phyloP scores from a whole-genome alignment of 2,797 vertebrate genomes.

The Varecia variegata region DNA sequence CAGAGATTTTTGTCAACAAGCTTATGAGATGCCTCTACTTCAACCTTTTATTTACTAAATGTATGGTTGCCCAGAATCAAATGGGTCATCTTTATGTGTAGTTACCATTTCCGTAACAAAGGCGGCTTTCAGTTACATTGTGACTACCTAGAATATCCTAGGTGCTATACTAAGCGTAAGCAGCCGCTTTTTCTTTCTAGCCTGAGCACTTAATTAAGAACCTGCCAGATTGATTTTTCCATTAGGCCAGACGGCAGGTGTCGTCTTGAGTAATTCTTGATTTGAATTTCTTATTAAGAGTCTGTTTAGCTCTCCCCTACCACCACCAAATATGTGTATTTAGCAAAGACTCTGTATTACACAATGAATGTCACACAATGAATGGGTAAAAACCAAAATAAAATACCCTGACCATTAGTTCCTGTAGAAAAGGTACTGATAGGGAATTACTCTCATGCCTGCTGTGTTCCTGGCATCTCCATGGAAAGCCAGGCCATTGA shows the following conservation, averaged over 20 bases:
- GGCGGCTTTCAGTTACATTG: background rate
- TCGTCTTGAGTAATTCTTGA: slow-evolving; percentile 50
- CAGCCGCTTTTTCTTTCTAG: background rate
- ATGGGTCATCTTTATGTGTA: background rate
- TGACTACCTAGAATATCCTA: background rate
- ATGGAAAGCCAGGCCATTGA: background rate
- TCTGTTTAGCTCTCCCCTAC: background rate
- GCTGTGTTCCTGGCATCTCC: background rate
- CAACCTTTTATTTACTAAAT: slow-evolving; percentile 21
- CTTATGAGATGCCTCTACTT: background rate
- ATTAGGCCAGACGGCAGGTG: slow-evolving; percentile 61
- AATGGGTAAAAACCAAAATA: slow-evolving; percentile 13
- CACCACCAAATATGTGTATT: slow-evolving; percentile 28
- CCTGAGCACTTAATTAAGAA: slow-evolving; percentile 57
- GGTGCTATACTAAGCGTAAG: background rate
- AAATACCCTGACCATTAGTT: background rate
- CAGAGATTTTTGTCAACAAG: background rate
- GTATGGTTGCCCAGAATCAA: background rate
- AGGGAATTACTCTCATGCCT: background rate
- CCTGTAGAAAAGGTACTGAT: background rate
- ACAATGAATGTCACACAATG: background rate
- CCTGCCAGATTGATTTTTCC: slow-evolving; percentile 63
- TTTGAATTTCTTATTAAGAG: slow-evolving; percentile 66
- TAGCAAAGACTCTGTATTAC: background rate
- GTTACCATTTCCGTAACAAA: background rate